Conservation (phyloP, 2,797 vertebrate genomes). For the Stomatorhinus walkeri region DNA sequence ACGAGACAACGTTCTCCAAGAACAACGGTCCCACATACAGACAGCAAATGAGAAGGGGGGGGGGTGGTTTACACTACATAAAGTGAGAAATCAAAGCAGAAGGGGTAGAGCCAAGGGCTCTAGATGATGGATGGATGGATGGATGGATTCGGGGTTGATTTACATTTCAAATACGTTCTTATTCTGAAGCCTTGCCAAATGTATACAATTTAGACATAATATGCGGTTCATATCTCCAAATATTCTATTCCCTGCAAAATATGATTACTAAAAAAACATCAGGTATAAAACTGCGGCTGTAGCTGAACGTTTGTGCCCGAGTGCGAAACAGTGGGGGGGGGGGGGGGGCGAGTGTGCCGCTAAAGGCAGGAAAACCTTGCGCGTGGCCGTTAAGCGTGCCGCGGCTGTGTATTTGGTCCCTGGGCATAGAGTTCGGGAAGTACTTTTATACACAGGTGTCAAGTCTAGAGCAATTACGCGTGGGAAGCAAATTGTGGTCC, state of each 20-base stretch:
- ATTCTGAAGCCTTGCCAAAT: neutral
- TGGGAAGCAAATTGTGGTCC: neutral
- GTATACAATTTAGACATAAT: neutral
- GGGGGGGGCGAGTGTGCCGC: neutral
- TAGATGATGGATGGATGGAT: neutral
- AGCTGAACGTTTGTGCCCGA: neutral
- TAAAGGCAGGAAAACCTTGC: neutral
- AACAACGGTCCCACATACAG: neutral
- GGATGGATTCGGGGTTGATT: neutral
- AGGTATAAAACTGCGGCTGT: neutral
- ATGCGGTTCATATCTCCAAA: neutral
- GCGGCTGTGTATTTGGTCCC: neutral
- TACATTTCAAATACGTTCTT: neutral
- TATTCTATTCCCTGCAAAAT: neutral
- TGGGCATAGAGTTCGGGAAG: neutral
- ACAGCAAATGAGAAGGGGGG: neutral
- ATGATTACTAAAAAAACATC: neutral
- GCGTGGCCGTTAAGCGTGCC: neutral
- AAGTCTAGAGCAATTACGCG: constrained; percentile 7
- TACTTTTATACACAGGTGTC: neutral
- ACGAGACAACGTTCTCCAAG: neutral
- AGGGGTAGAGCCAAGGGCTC: neutral
- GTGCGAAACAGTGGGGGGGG: neutral
- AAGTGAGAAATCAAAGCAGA: neutral
- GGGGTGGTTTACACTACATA: neutral